A percentile compares a stretch with the other conserved stretches of the same genome.
Conservation (phyloP, 92 coral and sea anemone genomes). For the Pocillopora grandis region DNA sequence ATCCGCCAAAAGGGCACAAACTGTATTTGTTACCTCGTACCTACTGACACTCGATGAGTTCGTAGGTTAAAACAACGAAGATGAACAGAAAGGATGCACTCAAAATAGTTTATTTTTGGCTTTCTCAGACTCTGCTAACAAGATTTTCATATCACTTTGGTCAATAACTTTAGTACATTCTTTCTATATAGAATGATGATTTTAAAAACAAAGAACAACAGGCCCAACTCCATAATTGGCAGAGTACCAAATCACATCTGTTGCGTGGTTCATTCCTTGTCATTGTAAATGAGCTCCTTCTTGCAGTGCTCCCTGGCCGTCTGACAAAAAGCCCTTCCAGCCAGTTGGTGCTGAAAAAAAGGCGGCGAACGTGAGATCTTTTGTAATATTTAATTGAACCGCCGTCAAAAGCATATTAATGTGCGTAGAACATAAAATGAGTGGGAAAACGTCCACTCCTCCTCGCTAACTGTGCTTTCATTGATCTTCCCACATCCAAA, state of each 20-base stretch:
- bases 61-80: background rate
- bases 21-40: no score
- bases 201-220: background rate
- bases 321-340: conserved; percentile 44
- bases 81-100: background rate
- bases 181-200: background rate
- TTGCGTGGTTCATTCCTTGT: conserved; percentile 5
- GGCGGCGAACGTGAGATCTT: background rate
- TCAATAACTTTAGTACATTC: background rate
- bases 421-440: no score
- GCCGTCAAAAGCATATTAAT: no score
- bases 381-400: background rate
- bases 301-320: conserved; percentile 69
- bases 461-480: no score
- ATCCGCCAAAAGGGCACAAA: no score
- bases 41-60: no score
- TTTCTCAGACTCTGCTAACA: background rate
- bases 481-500: no score
- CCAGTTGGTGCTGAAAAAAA: conserved; percentile 47
- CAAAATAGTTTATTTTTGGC: conserved; percentile 15
- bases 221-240: background rate
- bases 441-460: no score
- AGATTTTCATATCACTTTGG: background rate
- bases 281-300: conserved; percentile 15
- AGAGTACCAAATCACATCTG: background rate